phyloP scores from a whole-genome alignment of 2,888 invertebrate species.

The Rhopalosiphum nymphaeae region DNA sequence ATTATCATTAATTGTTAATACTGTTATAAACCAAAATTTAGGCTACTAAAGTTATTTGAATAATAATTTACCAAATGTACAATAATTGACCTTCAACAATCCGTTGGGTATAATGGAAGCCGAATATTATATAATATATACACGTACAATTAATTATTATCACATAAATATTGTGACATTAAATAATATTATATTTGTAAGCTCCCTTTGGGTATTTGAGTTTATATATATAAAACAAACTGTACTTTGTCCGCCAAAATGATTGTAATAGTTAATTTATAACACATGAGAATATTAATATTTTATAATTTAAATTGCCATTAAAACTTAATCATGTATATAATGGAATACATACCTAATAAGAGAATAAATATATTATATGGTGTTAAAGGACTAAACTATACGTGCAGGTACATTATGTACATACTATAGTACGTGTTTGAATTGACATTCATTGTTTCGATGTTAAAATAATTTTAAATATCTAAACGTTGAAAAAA shows the following conservation, averaged over 20 bases:
- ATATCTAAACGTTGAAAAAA: not conserved
- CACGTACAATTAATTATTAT: not conserved
- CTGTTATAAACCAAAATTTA: not conserved
- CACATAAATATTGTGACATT: not conserved
- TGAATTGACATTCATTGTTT: not conserved
- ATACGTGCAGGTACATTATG: not conserved
- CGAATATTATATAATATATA: not conserved
- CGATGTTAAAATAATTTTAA: not conserved
- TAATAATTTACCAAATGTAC: slow-evolving; percentile 1
- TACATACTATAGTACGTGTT: not conserved
- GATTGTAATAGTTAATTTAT: not conserved
- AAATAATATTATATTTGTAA: slow-evolving; percentile 5
- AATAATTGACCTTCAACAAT: slow-evolving; percentile 1
- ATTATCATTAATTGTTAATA: slow-evolving; percentile 8
- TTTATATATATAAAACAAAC: not conserved
- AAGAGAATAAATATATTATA: not conserved
- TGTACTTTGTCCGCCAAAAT: not conserved
- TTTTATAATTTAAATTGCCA: not conserved
- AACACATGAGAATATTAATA: not conserved
- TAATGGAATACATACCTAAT: not conserved
- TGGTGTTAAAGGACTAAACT: not conserved
- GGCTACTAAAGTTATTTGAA: not conserved
- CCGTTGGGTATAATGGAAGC: not conserved
- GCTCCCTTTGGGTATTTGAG: not conserved
- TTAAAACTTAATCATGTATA: not conserved